Base-by-base conservation (phyloP, 2,113 vertebrate species). In the Sorex araneus region DNA sequence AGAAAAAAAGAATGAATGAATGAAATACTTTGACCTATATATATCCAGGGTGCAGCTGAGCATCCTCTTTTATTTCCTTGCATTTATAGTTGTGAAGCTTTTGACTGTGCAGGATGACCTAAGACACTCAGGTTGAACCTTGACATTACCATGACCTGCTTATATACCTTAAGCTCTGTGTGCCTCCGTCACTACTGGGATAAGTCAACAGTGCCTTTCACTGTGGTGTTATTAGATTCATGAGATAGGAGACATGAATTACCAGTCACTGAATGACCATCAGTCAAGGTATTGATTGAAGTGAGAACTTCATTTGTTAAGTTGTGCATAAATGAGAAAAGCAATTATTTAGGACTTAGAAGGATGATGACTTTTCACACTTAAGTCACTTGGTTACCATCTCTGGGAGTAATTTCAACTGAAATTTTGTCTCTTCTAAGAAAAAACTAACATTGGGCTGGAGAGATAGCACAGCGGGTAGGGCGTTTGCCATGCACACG, bases 351-450 rank as follows among this genome's bases (percentile, higher is more conserved):
- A 67, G 28, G 54, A 69, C 60, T 83, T 79, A 40, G 79, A 77
- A 87, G 54, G 28, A 87, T 84, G 70, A 36, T 87, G 73, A 66
- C 9, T 91, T 79, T 95, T 91, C 43, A 67, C 64, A 47, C 25
- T 81, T 87, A 45, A 45, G 30, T 91, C n/a, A 84, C 40, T 85
- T 64, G 69, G 3, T 69, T 95, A 91, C 50, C 67, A 50, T 87
- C 45, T 85, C 34, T 90, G 23, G 6, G 36, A 87, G 3, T 74
- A 94, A 92, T 84, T 91, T 87, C 74, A 84, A 74, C 43, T 47
- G 21, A 87, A 84, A 43, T 86, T 63, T 15, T 74, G 77, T 66
- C 92, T 94, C n/a, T 90, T 70, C 19, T 89, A 90, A 86, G 76
- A 36, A 84, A 67, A 89, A 66, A 27, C 45, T 81, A 57, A 69